These are phyloP conservation scores for Phymatocera aterrima DNA, from an alignment of 2,888 invertebrate genomes.

Conservation along the genomic window DNA sequence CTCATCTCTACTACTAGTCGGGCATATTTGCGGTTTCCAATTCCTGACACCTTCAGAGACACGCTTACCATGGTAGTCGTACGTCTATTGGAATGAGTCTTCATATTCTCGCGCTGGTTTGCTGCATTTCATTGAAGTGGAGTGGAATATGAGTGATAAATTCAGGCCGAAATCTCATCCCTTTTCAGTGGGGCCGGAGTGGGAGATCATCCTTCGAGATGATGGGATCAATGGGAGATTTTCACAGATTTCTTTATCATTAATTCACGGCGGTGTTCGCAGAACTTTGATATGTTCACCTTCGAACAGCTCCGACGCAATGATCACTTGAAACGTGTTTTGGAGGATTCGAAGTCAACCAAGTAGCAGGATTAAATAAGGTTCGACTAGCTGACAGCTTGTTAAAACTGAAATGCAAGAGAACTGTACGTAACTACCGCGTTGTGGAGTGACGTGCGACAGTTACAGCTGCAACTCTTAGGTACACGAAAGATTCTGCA, in stretches of 20 bases:
- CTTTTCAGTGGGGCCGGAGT: background rate
- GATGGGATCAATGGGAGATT: background rate
- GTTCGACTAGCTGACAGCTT: slow-evolving; percentile 7
- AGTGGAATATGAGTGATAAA: slow-evolving; percentile 11
- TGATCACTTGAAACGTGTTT: background rate
- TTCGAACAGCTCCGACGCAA: background rate
- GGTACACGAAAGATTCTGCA: background rate
- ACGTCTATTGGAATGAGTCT: slow-evolving; percentile 12
- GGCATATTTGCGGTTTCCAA: slow-evolving; percentile 12
- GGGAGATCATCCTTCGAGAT: background rate
- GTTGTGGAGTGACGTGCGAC: background rate
- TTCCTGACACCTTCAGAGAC: slow-evolving; percentile 40
- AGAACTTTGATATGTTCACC: background rate
- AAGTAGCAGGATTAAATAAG: background rate
- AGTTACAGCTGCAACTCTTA: background rate
- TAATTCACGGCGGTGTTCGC: background rate
- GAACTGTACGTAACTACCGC: background rate
- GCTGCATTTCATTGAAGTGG: background rate
- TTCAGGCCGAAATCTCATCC: background rate
- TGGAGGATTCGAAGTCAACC: background rate
- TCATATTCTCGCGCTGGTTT: background rate
- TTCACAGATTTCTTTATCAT: slow-evolving; percentile 4
- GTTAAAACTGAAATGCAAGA: slow-evolving; percentile 15
- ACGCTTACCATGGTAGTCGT: background rate
- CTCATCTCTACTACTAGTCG: background rate